Evolutionary conservation across 2,888 invertebrate species (phyloP), one percentile per base, ranked within the genome.

Genomic region (Leptinotarsa juncta): DNA sequence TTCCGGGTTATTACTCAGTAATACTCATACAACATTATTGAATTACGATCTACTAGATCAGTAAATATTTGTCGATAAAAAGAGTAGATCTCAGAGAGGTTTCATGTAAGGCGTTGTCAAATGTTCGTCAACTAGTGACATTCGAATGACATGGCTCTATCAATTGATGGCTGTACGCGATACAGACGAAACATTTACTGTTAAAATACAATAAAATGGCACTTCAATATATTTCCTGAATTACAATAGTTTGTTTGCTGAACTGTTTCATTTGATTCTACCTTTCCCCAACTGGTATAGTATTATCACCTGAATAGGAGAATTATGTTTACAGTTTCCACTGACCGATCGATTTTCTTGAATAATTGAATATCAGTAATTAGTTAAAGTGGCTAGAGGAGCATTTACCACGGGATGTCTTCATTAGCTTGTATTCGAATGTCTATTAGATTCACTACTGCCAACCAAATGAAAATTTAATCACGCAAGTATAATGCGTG

Each of bases 361-460:
- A 72, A 77, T 77, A 75, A 77, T 77, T 77, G 70, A 77, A 60
- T 67, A 16, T n/a, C 48, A 67, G 71, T 77, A 75, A 75, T 77
- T 77, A 75, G 71, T 50, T 72, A 50, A 72, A 75, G 75, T 75
- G 77, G 73, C 53, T 60, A 71, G 66, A 65, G 70, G 70, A 71
- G 60, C 57, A 73, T 70, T 42, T 65, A 53, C 65, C 69, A 51
- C 20, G n/a, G 48, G 55, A 23, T 66, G 42, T 69, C 53, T 57
- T 23, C 69, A 42, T 62, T 20, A n/a, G 32, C 57, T 55, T 70
- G 65, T 65, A 65, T 70, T 65, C 49, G 50, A 55, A 16, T 68
- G 42, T n/a, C 16, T 26, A 62, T 42, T 62, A 32, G n/a, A 32
- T 62, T 62, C 42, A n/a, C 42, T n/a, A n/a, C 16, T 32, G 42